Conservation (phyloP, 2,888 invertebrate species). For the Heteromyza rotundicornis region DNA sequence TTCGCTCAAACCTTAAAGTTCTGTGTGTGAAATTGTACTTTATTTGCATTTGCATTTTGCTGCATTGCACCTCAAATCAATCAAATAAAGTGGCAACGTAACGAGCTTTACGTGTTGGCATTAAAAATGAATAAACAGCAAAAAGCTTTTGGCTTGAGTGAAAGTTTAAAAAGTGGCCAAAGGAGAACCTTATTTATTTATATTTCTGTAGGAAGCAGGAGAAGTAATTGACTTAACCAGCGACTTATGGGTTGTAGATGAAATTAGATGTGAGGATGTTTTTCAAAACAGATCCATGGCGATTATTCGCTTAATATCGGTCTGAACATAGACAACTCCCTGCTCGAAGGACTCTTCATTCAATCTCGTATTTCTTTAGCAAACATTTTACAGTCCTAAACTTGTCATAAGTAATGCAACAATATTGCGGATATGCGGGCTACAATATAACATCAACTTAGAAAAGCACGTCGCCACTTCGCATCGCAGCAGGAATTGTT, state of each 20-base stretch:
- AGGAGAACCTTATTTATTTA: background rate
- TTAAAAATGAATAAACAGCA: background rate
- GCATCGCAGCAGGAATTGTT: background rate
- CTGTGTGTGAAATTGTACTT: too few species aligned
- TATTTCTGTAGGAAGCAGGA: background rate
- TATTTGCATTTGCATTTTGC: too few species aligned
- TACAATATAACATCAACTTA: background rate
- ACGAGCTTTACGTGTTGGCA: background rate
- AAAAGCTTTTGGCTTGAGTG: background rate
- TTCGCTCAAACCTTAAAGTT: too few species aligned
- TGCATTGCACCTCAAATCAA: background rate
- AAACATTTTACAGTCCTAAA: background rate
- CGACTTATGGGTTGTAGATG: background rate
- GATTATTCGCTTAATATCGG: too few species aligned
- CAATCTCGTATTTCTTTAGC: background rate
- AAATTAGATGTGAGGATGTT: background rate
- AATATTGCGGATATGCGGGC: conserved; percentile 30
- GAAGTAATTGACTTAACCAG: background rate
- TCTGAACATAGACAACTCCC: too few species aligned
- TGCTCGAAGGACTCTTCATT: too few species aligned
- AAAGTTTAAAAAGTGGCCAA: background rate
- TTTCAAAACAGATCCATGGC: too few species aligned
- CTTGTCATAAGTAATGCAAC: conserved; percentile 39
- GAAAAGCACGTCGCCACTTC: background rate
- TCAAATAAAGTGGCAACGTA: conserved; percentile 4